These are phyloP conservation scores for Columba livia DNA, from an alignment of 2,113 vertebrate genomes.

Conservation along the genomic window DNA sequence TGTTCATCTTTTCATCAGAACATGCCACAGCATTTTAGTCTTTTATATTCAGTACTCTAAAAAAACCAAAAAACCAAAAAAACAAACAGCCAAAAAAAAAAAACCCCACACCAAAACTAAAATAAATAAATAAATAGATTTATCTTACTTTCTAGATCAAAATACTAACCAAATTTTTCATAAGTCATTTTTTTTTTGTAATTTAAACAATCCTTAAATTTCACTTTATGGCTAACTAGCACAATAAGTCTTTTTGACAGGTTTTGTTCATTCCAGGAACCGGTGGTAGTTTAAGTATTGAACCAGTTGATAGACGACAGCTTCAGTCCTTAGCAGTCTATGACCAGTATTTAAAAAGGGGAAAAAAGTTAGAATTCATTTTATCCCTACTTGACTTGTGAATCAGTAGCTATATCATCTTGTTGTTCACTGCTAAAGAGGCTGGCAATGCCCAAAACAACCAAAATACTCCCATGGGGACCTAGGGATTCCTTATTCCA, in stretches of 20 bases:
- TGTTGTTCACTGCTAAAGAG: not conserved
- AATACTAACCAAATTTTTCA: not conserved
- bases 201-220: not conserved
- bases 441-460: not conserved
- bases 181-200: not conserved
- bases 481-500: not conserved
- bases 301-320: not conserved
- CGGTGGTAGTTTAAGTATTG: not conserved
- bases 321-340: not conserved
- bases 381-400: not conserved
- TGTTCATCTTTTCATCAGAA: not conserved
- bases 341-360: not conserved
- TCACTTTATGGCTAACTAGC: not conserved
- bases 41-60: not conserved
- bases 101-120: too few species aligned
- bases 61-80: not conserved
- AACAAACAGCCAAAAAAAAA: too few species aligned
- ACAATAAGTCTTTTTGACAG: not conserved
- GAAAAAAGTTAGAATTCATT: not conserved
- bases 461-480: not conserved
- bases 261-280: not conserved
- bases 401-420: not conserved
- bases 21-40: not conserved
- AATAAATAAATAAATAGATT: not conserved
- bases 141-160: not conserved